Conservation (phyloP, 2,797 vertebrate genomes). For the Typhlichthys eigenmanni region DNA sequence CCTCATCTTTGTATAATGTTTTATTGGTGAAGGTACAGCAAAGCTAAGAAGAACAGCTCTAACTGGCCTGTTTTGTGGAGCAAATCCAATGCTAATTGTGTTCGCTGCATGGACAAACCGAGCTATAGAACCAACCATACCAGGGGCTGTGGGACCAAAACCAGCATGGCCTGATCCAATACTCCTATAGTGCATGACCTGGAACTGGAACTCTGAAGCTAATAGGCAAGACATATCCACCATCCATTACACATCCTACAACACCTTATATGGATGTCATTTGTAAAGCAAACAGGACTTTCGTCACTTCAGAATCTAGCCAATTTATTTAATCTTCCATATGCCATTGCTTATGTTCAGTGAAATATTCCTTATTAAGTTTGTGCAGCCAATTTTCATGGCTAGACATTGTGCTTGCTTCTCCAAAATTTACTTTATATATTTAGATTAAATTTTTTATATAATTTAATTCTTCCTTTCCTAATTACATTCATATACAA, state of each 20-base stretch:
- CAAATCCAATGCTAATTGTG: too few species aligned
- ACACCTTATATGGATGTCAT: slow-evolving; percentile 8
- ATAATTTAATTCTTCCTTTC: not conserved
- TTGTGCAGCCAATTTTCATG: not conserved
- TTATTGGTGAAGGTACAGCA: too few species aligned
- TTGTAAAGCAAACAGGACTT: slow-evolving; percentile 13
- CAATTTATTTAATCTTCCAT: slow-evolving; percentile 4
- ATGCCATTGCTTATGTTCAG: not conserved
- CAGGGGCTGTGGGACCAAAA: too few species aligned
- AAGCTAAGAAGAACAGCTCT: too few species aligned
- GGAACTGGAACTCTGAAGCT: slow-evolving; percentile 6
- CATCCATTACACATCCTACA: not conserved
- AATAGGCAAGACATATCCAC: not conserved
- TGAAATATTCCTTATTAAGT: slow-evolving; percentile 1
- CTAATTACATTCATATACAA: not conserved
- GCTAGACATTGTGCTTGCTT: not conserved
- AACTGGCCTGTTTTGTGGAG: too few species aligned
- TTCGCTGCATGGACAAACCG: too few species aligned
- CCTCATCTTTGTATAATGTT: too few species aligned
- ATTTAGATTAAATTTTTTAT: too few species aligned
- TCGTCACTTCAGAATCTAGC: slow-evolving; percentile 1
- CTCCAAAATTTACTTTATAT: too few species aligned
- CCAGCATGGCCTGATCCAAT: too few species aligned
- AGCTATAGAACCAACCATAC: too few species aligned
- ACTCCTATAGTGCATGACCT: not conserved